phyloP scores from a whole-genome alignment of 2,797 vertebrate species.

The Chaenodraco wilsoni region DNA sequence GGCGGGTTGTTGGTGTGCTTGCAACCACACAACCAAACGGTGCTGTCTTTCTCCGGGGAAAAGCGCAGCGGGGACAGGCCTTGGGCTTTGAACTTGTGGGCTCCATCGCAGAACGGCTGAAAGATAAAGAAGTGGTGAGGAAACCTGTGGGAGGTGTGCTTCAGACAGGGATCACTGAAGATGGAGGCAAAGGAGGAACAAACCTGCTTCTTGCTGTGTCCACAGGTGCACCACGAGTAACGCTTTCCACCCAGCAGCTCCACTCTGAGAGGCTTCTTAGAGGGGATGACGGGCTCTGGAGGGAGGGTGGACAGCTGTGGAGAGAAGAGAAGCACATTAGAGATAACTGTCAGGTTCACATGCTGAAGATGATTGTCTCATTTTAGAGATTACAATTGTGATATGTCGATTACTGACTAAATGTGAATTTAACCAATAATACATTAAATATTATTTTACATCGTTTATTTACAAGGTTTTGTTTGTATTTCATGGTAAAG shows the following conservation, averaged over 20 bases:
- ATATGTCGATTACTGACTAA: too few species aligned
- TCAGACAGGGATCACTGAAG: neutral
- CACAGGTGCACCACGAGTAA: constrained; percentile 89
- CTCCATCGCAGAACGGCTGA: constrained; percentile 90
- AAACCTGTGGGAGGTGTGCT: neutral
- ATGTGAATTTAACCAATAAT: too few species aligned
- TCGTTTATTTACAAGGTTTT: too few species aligned
- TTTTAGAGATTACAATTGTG: too few species aligned
- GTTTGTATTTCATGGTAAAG: too few species aligned
- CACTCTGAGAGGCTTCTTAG: constrained; percentile 85
- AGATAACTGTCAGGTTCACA: neutral
- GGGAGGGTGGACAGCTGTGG: constrained; percentile 56
- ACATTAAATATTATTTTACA: too few species aligned
- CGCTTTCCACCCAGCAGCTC: constrained; percentile 84
- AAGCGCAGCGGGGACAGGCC: constrained; percentile 83
- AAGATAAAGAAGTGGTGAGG: neutral
- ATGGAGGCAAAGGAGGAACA: neutral
- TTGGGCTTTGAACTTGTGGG: constrained; percentile 79
- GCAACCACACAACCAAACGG: constrained; percentile 86
- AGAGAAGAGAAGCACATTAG: neutral
- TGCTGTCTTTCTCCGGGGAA: constrained; percentile 67
- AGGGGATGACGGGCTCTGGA: constrained; percentile 75
- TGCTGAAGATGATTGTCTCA: neutral
- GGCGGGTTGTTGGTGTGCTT: constrained; percentile 85
- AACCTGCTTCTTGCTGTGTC: constrained; percentile 88